Evolutionary conservation across 2,888 invertebrate genomes (phyloP), one percentile per base, ranked within the genome.

Genomic region (Cerceris rybyensis): DNA sequence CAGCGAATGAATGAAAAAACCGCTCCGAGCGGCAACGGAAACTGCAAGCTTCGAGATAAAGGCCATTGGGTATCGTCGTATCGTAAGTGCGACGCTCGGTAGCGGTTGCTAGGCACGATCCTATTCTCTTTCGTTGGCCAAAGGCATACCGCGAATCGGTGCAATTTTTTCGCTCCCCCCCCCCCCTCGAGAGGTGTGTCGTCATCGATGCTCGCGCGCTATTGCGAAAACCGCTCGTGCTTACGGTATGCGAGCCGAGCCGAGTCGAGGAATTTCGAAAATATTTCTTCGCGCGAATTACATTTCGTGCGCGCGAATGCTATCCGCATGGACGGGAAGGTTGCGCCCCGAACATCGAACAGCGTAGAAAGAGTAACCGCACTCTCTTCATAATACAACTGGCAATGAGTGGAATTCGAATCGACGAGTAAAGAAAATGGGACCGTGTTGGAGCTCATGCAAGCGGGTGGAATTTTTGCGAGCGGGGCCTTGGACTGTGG

Each of bases 111-210:
- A 11, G 46, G 13, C 69, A 43, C 75, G 69, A 55, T 63, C 57
- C 81, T 77, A 68, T 78, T 76, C 69, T 39, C 71, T 46, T 72
- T 82, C 52, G 74, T 65, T 57, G 63, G 54, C 8, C 66, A 13
- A 65, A 61, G 69, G 70, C 64, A 68, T 80, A 75, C 77, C 87
- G 87, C 88, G 85, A 84, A 83, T 86, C 83, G 70, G 68, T 82
- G 86, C 89, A 89, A 64, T 89, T 90, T 89, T 87, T 75, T 17
- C 63, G 57, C 68, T 75, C 77, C 73, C 61, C 61, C 70, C 69
- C 77, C 73, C 61, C 61, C 70, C 69, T 9, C 13, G 9, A 54
- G 13, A 14, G 16, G 39, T 41, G 70, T 82, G 73, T 82, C 70
- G 74, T 60, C 69, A 78, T 69, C 66, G 58, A n/a, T 41, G 60